These are phyloP conservation scores for Lomographa bimaculata DNA, from an alignment of 2,888 invertebrate species.

Conservation along the genomic window DNA sequence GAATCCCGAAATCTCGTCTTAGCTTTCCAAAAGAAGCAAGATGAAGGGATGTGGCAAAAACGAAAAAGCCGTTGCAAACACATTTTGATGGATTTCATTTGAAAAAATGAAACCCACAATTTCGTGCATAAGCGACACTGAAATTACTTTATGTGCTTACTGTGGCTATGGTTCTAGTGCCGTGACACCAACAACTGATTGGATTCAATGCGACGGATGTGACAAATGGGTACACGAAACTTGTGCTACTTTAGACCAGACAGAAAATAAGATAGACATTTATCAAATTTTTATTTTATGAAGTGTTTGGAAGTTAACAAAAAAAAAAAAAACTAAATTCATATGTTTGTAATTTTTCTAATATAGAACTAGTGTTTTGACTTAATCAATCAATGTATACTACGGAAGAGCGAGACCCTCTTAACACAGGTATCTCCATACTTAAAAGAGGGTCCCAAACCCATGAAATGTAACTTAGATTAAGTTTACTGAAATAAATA, in stretches of 20 bases:
- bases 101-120: neutral
- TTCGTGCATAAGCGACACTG: neutral
- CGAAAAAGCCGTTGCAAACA: neutral
- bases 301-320: too few species aligned
- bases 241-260: neutral
- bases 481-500: too few species aligned
- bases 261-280: too few species aligned
- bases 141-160: neutral
- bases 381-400: too few species aligned
- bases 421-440: too few species aligned
- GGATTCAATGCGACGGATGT: conserved; percentile 1
- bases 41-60: neutral
- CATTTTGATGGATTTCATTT: conserved; percentile 1
- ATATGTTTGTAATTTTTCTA: too few species aligned
- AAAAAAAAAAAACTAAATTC: too few species aligned
- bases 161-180: conserved; percentile 1
- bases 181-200: neutral
- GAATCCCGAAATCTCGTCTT: neutral
- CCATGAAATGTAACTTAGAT: too few species aligned
- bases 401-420: too few species aligned
- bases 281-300: neutral
- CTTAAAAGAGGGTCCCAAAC: too few species aligned
- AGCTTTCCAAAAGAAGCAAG: neutral
- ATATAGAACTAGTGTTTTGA: too few species aligned
- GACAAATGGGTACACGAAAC: conserved; percentile 1